These are phyloP conservation scores for Eurypyga helias DNA, from an alignment of 2,113 vertebrate species.

Conservation along the genomic window DNA sequence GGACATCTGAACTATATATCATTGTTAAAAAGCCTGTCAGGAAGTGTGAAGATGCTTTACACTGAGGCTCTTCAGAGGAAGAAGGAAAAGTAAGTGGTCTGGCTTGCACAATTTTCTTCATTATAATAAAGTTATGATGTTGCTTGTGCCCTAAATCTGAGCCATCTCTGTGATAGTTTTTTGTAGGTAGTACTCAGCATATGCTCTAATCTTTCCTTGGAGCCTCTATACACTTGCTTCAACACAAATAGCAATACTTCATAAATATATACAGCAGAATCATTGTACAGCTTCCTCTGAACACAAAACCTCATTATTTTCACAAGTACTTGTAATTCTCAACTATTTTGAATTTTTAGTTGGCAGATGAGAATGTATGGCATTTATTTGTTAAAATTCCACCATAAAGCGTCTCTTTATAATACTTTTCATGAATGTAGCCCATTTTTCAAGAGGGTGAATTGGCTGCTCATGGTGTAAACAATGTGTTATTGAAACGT, in stretches of 20 bases:
- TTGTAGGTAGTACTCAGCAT: background rate
- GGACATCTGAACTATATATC: background rate
- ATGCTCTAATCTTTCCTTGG: background rate
- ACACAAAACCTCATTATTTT: slow-evolving; percentile 7
- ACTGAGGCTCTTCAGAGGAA: background rate
- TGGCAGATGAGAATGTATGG: background rate
- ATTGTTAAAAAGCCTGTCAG: background rate
- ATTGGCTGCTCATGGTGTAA: slow-evolving; percentile 5
- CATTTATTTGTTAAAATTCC: slow-evolving; percentile 9
- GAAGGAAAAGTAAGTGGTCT: background rate
- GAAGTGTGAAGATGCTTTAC: background rate
- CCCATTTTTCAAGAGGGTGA: slow-evolving; percentile 6
- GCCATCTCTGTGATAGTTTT: background rate
- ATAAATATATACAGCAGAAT: background rate
- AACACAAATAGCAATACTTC: background rate
- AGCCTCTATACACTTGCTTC: background rate
- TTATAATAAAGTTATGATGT: background rate
- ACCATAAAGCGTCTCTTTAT: background rate
- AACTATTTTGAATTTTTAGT: background rate
- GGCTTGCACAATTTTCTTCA: background rate
- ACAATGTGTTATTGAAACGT: background rate
- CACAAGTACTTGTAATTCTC: background rate
- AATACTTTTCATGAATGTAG: background rate
- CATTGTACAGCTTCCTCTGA: background rate
- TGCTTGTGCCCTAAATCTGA: background rate